phyloP scores from a whole-genome alignment of 2,888 invertebrate genomes.

The Plagodis dolabraria region DNA sequence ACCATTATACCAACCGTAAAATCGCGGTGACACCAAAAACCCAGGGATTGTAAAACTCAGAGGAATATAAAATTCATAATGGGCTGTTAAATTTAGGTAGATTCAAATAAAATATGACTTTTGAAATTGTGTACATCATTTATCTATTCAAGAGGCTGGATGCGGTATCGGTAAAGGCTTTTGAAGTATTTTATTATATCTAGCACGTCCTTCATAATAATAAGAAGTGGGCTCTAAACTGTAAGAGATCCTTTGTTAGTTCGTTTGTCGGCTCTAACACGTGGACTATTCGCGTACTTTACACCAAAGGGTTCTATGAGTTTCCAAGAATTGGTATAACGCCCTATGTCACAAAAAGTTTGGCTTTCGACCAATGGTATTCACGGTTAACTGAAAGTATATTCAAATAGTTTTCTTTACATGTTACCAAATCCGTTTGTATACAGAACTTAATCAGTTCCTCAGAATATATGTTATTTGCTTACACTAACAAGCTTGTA shows the following conservation, averaged over 20 bases:
- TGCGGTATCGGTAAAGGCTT: slow-evolving; percentile 54
- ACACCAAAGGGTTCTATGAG: slow-evolving; percentile 63
- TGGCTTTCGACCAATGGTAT: slow-evolving; percentile 45
- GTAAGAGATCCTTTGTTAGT: slow-evolving; percentile 34
- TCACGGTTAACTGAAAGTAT: slow-evolving; percentile 50
- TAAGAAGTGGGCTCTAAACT: slow-evolving; percentile 53
- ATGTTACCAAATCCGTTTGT: slow-evolving; percentile 40
- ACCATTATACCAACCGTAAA: slow-evolving; percentile 63
- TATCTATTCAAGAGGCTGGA: slow-evolving; percentile 52
- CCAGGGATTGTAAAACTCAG: slow-evolving; percentile 44
- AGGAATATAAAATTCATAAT: slow-evolving; percentile 61
- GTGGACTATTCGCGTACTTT: slow-evolving; percentile 63
- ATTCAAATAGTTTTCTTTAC: slow-evolving; percentile 41
- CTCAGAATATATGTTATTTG: slow-evolving; percentile 44
- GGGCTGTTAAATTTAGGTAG: slow-evolving; percentile 66
- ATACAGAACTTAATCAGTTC: slow-evolving; percentile 29
- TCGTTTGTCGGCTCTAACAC: slow-evolving; percentile 71
- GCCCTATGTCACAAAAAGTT: slow-evolving; percentile 50
- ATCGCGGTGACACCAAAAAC: slow-evolving; percentile 69
- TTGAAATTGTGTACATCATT: slow-evolving; percentile 60
- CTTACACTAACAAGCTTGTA: slow-evolving; percentile 31
- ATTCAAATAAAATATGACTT: slow-evolving; percentile 70
- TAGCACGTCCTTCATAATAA: slow-evolving; percentile 66
- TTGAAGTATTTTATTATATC: slow-evolving; percentile 69
- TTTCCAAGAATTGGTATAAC: slow-evolving; percentile 61